phyloP scores from a whole-genome alignment of 2,113 vertebrate species.

The Larimichthys polyactis region DNA sequence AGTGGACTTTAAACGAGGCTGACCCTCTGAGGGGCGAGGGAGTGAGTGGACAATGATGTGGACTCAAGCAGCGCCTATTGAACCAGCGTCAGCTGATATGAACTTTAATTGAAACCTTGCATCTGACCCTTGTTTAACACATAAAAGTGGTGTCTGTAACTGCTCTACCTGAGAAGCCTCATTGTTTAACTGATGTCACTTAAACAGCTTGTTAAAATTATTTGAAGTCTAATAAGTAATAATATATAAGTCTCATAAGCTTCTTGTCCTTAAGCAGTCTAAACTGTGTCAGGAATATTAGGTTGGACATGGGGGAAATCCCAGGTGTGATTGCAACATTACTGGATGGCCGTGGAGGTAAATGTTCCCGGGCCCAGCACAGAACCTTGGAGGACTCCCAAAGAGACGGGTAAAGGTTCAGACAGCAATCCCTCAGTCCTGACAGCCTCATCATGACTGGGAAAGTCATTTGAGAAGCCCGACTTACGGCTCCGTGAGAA shows the following conservation, averaged over 20 bases:
- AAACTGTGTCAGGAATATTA: slow-evolving; percentile 29
- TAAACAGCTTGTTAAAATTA: too few relatives aligned
- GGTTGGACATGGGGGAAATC: slow-evolving; percentile 28
- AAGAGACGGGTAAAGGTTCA: slow-evolving; percentile 60
- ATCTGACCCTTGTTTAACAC: too few relatives aligned
- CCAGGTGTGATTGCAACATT: slow-evolving; percentile 40
- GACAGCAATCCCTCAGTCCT: slow-evolving; percentile 53
- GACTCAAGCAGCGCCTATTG: too few relatives aligned
- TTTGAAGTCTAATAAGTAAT: too few relatives aligned
- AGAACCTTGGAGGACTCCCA: slow-evolving; percentile 64
- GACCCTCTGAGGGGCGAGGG: too few relatives aligned
- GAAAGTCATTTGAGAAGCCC: slow-evolving; percentile 62
- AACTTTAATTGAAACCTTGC: too few relatives aligned
- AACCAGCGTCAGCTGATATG: too few relatives aligned
- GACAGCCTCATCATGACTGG: slow-evolving; percentile 59
- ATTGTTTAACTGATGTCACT: too few relatives aligned
- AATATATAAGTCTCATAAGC: not conserved
- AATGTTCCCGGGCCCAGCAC: slow-evolving; percentile 42
- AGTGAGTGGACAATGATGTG: too few relatives aligned
- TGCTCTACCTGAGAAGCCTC: too few relatives aligned
- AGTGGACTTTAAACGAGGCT: too few relatives aligned
- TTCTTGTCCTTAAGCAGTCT: not conserved
- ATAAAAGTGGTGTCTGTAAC: too few relatives aligned
- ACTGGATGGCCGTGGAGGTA: slow-evolving; percentile 20
- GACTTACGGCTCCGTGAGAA: slow-evolving; percentile 53